Base-by-base conservation (phyloP, 2,888 invertebrate genomes). In the Diplazon laetatorius region DNA sequence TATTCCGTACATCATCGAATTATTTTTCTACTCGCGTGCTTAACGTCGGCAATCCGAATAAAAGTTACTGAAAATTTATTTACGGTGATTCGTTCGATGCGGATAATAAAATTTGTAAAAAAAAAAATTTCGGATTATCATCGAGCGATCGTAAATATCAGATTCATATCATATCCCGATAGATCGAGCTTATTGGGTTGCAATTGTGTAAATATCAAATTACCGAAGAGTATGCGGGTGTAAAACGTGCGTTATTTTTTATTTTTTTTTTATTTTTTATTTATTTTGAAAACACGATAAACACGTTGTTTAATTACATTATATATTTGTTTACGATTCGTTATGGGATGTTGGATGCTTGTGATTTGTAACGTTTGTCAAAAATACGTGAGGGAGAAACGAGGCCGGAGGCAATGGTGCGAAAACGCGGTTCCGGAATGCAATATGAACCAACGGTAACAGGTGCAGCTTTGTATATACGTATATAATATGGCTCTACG, bases 21-120 rank as follows among this genome's bases (percentile, higher is more conserved):
- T 65, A 65, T 65, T 65, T 65, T 65, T 50, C 12, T 65, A 66
- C 52, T n/a, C n/a, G n/a, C n/a, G n/a, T n/a, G n/a, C n/a, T n/a
- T n/a, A n/a, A n/a, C n/a, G n/a, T n/a, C n/a, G n/a, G n/a, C n/a
- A n/a, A n/a, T n/a, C n/a, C n/a, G n/a, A n/a, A n/a, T n/a, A n/a
- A n/a, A n/a, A n/a, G n/a, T n/a, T n/a, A n/a, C n/a, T n/a, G n/a
- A n/a, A n/a, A n/a, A n/a, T n/a, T n/a, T n/a, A n/a, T n/a, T n/a
- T n/a, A n/a, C n/a, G n/a, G n/a, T n/a, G n/a, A n/a, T n/a, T n/a
- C n/a, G n/a, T n/a, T n/a, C n/a, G n/a, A n/a, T n/a, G n/a, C n/a
- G n/a, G n/a, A n/a, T n/a, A n/a, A 1, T n/a, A 44, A 44, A 14
- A 44, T 42, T n/a, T 0, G 22, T 14, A 42, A 2, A n/a, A 44